Evolutionary conservation across 1,140 invertebrate species (phyloP), one percentile per base, ranked within the genome.

Genomic region (Ylistrum balloti): DNA sequence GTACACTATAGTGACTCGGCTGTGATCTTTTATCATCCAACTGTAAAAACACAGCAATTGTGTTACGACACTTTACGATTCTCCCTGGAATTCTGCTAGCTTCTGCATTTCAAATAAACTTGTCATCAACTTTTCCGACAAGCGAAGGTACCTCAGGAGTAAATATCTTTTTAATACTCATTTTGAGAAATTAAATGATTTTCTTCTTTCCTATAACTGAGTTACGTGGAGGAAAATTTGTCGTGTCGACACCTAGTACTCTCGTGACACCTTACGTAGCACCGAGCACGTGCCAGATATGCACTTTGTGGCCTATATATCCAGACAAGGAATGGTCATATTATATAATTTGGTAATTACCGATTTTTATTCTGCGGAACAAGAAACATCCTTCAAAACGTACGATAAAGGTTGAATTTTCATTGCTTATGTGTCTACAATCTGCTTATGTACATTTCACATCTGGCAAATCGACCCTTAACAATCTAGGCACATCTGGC

Each of bases 161-260:
- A 74, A 74, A 74, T 74, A 74, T 74, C 20, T 74, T 74, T 74
- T 74, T 74, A 74, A 74, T 74, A 74, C 56, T 74, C 56, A 28
- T 74, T 74, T 74, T 74, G 56, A 74, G 56, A 74, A 74, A 74
- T 74, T 74, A 74, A 74, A 74, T 74, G 56, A 74, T 74, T 74
- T 74, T n/a, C n/a, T 74, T 74, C 56, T 74, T 74, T 74, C n/a
- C 9, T 74, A 0, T 74, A 74, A 74, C 56, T 28, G 56, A 74
- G 56, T 74, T 74, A 74, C 56, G 17, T 22, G 2, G 56, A 28
- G 7, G 56, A 28, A 74, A 74, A 74, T 74, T 74, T 74, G 56
- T 74, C 56, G 56, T 74, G 56, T 74, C 56, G 5, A n/a, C 56
- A 28, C 56, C 15, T 74, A 74, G 20, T 74, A n/a, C 28, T 74